Percentiles rank a stretch among this genome's conserved stretches.
phyloP scores from a whole-genome alignment of 2,113 vertebrate species.

The Lophochroa leadbeateri region DNA sequence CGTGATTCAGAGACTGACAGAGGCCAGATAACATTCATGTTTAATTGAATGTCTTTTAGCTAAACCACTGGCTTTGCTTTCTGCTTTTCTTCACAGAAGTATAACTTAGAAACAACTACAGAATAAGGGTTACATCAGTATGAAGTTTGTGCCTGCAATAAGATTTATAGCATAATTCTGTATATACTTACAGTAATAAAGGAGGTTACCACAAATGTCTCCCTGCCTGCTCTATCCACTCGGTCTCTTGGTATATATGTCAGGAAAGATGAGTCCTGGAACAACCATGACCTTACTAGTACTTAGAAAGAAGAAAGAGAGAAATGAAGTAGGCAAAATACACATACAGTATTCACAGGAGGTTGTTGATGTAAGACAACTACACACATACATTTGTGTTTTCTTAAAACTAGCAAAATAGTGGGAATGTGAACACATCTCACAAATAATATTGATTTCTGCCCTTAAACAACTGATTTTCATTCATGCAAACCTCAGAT shows the following conservation, averaged over 20 bases:
- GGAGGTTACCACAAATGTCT: background rate
- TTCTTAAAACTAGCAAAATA: background rate
- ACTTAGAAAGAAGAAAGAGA: background rate
- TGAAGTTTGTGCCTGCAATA: background rate
- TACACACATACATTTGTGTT: background rate
- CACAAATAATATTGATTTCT: background rate
- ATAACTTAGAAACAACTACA: background rate
- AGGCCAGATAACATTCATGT: background rate
- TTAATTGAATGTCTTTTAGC: background rate
- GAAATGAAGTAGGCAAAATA: background rate
- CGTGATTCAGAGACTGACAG: background rate
- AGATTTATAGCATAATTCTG: background rate
- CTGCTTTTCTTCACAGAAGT: background rate
- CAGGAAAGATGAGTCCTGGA: background rate
- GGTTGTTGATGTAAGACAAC: background rate
- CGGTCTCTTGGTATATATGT: background rate
- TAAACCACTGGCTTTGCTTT: background rate
- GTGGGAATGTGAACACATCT: background rate
- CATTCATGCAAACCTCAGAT: background rate
- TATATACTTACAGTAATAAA: background rate
- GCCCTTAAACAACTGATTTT: background rate
- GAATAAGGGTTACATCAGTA: background rate
- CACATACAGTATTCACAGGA: background rate
- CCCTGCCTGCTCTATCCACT: background rate
- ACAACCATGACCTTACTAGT: background rate